Evolutionary conservation across 2,888 invertebrate genomes (phyloP), one percentile per base, ranked within the genome.

Genomic region (Meandrusa payeni): DNA sequence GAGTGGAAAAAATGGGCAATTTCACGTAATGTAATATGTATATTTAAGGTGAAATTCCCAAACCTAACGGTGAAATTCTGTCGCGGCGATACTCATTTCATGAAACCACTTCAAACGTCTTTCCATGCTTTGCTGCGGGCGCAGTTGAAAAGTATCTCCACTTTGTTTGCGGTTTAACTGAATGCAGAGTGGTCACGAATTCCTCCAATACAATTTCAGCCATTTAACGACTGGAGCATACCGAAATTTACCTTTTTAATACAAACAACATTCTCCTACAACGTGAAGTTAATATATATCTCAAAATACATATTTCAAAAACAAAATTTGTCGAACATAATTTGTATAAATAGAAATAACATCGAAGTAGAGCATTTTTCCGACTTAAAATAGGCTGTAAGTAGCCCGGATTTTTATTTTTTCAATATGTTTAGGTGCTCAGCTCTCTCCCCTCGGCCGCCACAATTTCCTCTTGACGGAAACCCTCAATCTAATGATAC

Each of bases 1-100:
- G 86, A 87, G 87, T 85, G 87, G 81, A 86, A 87, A 88, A 88
- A 88, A 87, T 86, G 86, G 88, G 82, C 87, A 88, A 88, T 88
- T 87, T 83, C 80, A 83, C 86, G 86, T 86, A 86, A 87, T 87
- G 82, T 86, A 85, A 87, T 87, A 86, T 85, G 86, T 86, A 87
- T 86, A 85, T 86, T 86, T 86, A 85, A 83, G 83, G 82, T 76
- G 75, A 77, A 74, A 72, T 76, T 78, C 73, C 76, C 68, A 69
- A 80, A 77, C 65, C 66, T 59, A 53, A 63, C 72, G 69, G 69
- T 60, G 79, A 67, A 76, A 77, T 71, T 81, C 76, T 82, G 85
- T 86, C 86, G 83, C 77, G 76, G 74, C 67, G 64, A 73, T 80
- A 72, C 78, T 80, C 79, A 77, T 76, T 79, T 79, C 76, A 69